A percentile compares a stretch with the other conserved stretches of the same genome.
These are phyloP conservation scores for Lamproptera curius DNA, from an alignment of 2,888 invertebrate species.

Conservation along the genomic window DNA sequence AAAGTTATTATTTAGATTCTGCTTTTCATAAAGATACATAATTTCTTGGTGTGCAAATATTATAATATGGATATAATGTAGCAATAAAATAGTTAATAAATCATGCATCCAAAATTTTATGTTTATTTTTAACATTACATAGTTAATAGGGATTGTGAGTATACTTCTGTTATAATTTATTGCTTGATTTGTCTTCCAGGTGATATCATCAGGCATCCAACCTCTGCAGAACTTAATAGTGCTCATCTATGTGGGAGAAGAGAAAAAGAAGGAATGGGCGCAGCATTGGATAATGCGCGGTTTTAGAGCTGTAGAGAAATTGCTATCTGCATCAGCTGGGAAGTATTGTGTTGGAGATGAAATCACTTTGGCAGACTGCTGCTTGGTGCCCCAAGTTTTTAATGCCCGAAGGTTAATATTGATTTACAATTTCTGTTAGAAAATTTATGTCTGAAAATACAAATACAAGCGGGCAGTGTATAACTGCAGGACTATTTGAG, in stretches of 20 bases:
- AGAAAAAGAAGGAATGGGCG: conserved; percentile 95
- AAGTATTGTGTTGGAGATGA: conserved; percentile 96
- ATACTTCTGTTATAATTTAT: conserved; percentile 28
- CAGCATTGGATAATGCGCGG: conserved; percentile 95
- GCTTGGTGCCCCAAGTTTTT: conserved; percentile 96
- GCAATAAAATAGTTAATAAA: no score
- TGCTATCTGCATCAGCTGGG: conserved; percentile 89
- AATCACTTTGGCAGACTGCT: conserved; percentile 96
- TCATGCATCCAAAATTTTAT: conserved; percentile 93
- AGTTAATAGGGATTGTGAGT: conserved; percentile 95
- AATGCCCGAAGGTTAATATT: conserved; percentile 88
- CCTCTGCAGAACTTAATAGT: conserved; percentile 96
- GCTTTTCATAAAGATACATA: no score
- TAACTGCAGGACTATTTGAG: no score
- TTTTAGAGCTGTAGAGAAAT: conserved; percentile 92
- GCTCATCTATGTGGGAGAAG: conserved; percentile 91
- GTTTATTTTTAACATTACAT: conserved; percentile 93
- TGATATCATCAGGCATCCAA: conserved; percentile 96
- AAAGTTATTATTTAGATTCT: no score
- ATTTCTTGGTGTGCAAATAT: no score
- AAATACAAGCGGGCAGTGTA: no score
- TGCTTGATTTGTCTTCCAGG: conserved; percentile 41
- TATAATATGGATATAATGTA: no score
- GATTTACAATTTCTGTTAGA: not conserved
- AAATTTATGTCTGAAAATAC: not conserved